phyloP scores from a whole-genome alignment of 2,797 vertebrate genomes.

The Dendrocincla tyrannina region DNA sequence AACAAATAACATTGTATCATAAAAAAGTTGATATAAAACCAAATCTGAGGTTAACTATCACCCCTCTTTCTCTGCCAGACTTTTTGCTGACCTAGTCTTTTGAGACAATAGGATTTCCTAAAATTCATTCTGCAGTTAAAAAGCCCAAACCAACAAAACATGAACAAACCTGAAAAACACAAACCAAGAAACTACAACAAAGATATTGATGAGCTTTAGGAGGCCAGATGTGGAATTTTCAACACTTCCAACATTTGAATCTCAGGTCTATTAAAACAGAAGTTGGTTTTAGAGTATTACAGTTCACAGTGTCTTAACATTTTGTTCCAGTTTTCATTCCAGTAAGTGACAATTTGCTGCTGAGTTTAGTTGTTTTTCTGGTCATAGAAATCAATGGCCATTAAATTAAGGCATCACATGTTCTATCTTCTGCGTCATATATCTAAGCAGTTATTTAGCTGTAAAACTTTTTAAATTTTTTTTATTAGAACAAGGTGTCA shows the following conservation, averaged over 20 bases:
- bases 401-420: not conserved
- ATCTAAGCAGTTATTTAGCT: not conserved
- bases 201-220: not conserved
- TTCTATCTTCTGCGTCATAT: not conserved
- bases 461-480: not conserved
- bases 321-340: not conserved
- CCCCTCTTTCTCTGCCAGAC: not conserved
- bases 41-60: not conserved
- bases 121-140: not conserved
- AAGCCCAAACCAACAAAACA: not conserved
- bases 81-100: not conserved
- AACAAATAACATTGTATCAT: not conserved
- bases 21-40: not conserved
- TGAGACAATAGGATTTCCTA: not conserved
- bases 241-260: not conserved
- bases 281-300: not conserved
- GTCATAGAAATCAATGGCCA: not conserved
- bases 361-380: not conserved
- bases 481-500: not conserved
- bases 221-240: not conserved
- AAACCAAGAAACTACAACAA: not conserved
- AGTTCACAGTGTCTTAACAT: not conserved
- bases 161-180: not conserved
- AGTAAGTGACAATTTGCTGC: not conserved
- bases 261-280: not conserved